Evolutionary conservation across 2,113 vertebrate species (phyloP).

Genomic region (Thermophis baileyi): DNA sequence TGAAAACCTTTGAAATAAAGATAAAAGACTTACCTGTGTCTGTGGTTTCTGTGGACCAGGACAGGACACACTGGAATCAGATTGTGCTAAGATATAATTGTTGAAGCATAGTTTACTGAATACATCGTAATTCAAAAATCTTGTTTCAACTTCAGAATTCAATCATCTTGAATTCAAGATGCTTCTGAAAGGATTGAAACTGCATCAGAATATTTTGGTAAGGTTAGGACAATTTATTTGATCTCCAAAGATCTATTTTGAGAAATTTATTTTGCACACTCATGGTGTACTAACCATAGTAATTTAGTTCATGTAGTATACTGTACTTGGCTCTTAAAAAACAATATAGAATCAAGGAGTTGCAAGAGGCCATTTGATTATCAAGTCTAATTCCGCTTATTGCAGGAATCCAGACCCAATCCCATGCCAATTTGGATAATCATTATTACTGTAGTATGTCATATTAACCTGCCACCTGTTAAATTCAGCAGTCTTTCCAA

Average conservation of each 20-base stretch:
- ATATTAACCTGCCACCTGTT: background rate
- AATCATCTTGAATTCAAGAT: background rate
- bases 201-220: background rate
- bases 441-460: background rate
- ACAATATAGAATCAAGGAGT: background rate
- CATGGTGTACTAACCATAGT: background rate
- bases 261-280: background rate
- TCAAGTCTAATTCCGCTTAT: background rate
- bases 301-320: background rate
- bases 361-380: background rate
- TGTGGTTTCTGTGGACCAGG: background rate
- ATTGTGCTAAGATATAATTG: background rate
- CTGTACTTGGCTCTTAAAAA: background rate
- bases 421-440: background rate
- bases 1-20: background rate
- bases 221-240: background rate
- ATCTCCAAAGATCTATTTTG: background rate
- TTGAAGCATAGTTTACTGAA: background rate
- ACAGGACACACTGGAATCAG: background rate
- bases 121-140: background rate
- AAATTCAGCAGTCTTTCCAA: background rate
- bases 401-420: background rate
- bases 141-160: background rate
- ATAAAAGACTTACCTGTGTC: background rate
- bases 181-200: background rate